These are phyloP conservation scores for Yponomeuta sedellus DNA, from an alignment of 2,888 invertebrate species.

Conservation along the genomic window DNA sequence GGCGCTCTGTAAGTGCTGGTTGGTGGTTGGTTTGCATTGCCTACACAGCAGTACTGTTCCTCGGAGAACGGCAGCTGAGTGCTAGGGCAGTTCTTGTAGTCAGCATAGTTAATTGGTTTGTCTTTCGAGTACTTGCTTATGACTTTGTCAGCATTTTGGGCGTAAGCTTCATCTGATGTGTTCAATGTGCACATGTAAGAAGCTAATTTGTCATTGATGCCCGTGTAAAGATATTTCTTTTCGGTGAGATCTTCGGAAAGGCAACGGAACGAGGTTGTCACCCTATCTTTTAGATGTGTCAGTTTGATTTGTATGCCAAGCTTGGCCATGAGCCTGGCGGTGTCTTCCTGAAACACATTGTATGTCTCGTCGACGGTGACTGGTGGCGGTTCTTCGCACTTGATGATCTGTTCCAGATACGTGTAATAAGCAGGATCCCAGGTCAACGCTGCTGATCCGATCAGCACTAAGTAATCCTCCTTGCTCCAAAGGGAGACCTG, in stretches of 20 bases:
- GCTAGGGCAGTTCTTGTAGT: conserved; percentile 59
- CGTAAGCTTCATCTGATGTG: conserved; percentile 55
- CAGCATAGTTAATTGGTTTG: conserved; percentile 46
- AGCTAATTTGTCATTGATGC: conserved; percentile 60
- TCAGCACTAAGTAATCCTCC: conserved; percentile 51
- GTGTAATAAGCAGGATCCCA: conserved; percentile 55
- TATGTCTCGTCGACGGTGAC: conserved; percentile 55
- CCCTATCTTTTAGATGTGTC: conserved; percentile 49
- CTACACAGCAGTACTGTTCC: conserved; percentile 52
- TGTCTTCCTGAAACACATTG: conserved; percentile 65
- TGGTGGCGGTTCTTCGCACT: conserved; percentile 38
- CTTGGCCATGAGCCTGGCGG: conserved; percentile 57
- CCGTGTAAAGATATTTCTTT: conserved; percentile 60
- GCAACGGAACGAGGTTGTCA: conserved; percentile 58
- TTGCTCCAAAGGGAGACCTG: conserved; percentile 63
- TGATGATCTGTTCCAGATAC: conserved; percentile 45
- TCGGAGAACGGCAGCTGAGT: conserved; percentile 56
- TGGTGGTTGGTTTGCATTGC: conserved; percentile 58
- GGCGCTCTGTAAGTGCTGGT: conserved; percentile 54
- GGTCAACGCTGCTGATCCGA: conserved; percentile 48
- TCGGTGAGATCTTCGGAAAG: conserved; percentile 57
- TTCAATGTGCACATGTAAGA: conserved; percentile 66
- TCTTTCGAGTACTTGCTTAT: conserved; percentile 43
- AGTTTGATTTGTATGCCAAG: conserved; percentile 59
- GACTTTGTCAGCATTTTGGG: conserved; percentile 52